Conservation (phyloP, 2,888 invertebrate genomes). For the Bruchidius siliquastri region DNA sequence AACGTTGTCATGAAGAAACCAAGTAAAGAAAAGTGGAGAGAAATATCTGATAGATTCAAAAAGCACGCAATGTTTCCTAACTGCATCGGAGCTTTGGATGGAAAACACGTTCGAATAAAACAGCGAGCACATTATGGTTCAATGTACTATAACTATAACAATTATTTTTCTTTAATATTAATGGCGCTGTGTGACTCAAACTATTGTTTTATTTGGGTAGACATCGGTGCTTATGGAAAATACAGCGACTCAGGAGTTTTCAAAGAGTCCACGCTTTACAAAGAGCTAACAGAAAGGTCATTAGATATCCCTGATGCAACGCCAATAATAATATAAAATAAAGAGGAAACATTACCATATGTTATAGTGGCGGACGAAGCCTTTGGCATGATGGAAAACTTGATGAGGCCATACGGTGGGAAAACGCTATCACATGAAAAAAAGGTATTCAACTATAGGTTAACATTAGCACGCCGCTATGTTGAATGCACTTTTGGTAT, state of each 20-base stretch:
- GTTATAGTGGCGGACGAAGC: neutral
- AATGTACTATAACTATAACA: conserved; percentile 2
- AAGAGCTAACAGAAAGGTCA: conserved; percentile 2
- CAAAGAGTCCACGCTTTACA: conserved; percentile 1
- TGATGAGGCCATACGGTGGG: too few species aligned
- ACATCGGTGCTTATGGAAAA: conserved; percentile 3
- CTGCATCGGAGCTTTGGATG: conserved; percentile 1
- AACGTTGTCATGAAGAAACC: conserved; percentile 1
- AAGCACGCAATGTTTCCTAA: neutral
- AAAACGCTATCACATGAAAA: too few species aligned
- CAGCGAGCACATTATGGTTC: neutral
- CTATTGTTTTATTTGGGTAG: neutral
- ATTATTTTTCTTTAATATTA: conserved; percentile 2
- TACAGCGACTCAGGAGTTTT: conserved; percentile 2
- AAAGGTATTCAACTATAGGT: too few species aligned
- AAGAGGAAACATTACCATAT: neutral
- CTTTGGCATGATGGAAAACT: too few species aligned
- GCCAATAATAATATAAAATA: neutral
- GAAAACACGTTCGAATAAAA: conserved; percentile 2
- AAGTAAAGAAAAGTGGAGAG: conserved; percentile 2
- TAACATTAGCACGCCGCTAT: too few species aligned
- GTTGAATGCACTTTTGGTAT: too few species aligned
- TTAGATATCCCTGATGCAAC: conserved; percentile 1
- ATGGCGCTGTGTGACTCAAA: neutral
- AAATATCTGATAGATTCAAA: conserved; percentile 2